phyloP scores from a whole-genome alignment of 2,113 vertebrate species.

The Zosterops hypoxanthus region DNA sequence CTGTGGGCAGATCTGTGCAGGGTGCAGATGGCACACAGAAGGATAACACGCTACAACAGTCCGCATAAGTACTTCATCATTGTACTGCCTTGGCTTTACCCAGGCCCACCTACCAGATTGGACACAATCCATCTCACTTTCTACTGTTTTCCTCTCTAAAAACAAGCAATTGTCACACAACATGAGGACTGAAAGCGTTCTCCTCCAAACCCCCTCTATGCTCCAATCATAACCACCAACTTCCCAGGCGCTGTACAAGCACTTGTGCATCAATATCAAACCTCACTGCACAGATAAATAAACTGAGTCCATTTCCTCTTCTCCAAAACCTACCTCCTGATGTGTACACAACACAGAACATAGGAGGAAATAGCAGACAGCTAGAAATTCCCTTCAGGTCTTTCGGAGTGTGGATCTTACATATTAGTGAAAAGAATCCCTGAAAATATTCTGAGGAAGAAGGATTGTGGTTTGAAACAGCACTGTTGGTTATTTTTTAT shows the following conservation, averaged over 20 bases:
- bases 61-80: background rate
- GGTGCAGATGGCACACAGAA: background rate
- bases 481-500: background rate
- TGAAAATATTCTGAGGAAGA: background rate
- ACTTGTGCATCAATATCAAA: background rate
- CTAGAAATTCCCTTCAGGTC: background rate
- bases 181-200: background rate
- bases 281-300: background rate
- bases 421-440: background rate
- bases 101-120: accelerated
- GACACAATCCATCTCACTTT: background rate
- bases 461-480: background rate
- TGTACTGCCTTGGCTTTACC: background rate
- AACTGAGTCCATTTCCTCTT: background rate
- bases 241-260: background rate
- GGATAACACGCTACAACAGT: background rate
- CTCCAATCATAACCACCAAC: background rate
- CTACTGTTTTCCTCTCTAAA: background rate
- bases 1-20: background rate
- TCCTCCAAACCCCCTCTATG: accelerated
- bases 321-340: background rate
- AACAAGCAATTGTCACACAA: background rate
- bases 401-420: background rate
- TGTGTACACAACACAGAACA: background rate
- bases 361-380: background rate